Base-by-base conservation (phyloP, 2,113 vertebrate species). In the Trematomus loennbergii region DNA sequence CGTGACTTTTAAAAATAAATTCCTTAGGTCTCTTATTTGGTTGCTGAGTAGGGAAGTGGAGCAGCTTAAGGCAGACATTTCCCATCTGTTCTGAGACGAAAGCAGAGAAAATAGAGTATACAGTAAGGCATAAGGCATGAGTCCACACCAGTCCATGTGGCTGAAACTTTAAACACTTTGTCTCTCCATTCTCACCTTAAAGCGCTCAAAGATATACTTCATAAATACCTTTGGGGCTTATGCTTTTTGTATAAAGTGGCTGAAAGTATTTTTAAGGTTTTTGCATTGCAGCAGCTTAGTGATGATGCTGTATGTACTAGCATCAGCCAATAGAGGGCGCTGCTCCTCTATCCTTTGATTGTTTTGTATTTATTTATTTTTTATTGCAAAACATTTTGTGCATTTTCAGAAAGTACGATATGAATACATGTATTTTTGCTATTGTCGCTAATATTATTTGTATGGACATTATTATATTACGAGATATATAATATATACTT, bases 91-190 rank as follows among this genome's bases (percentile, higher is more conserved):
- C 33, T 45, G 59, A 76, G 29, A 33, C 20, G 4, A 57, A 17
- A 48, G 10, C 50, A 48, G 15, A 17, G 11, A 68, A 55, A 12
- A 67, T 50, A 60, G 18, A 60, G 61, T 20, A 29, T 29, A 29
- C n/a, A 6, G 40, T 74, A 61, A 80, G 67, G 55, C 33, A 22
- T 74, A 61, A 80, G 67, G 55, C 33, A 80, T 68, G 69, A 80
- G 48, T 40, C 13, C 40, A 15, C 40, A 17, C 29, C 18, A 33
- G 48, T 25, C 22, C 20, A 4, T 53, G 55, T 22, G 62, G 13
- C 10, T 17, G 25, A 58, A 9, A 36, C 11, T 53, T 40, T 40
- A 7, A 10, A 15, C 29, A 40, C 29, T 29, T 18, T 50, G 25
- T 63, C 50, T 46, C 15, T 33, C 46, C 7, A 11, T 25, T 74